A percentile compares a stretch with the other conserved stretches of the same genome.
Conservation (phyloP, 2,113 vertebrate species). For the Podarcis muralis region DNA sequence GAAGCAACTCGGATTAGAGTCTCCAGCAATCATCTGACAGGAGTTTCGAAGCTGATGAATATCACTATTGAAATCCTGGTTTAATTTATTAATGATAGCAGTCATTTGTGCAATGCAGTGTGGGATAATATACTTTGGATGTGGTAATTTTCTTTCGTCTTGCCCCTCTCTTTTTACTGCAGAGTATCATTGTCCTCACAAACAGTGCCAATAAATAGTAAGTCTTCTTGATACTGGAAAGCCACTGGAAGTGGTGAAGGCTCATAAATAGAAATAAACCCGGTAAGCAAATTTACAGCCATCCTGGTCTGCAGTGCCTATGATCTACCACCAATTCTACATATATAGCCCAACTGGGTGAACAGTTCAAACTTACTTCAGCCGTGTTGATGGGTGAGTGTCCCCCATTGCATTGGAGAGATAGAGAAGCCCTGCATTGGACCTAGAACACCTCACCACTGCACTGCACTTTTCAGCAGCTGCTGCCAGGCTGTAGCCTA, state of each 20-base stretch:
- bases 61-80: neutral
- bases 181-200: neutral
- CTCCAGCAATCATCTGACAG: slow-evolving; percentile 32
- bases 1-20: slow-evolving; percentile 27
- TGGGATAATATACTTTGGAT: neutral
- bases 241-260: neutral
- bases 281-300: neutral
- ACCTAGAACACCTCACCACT: no score
- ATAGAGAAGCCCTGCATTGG: no score
- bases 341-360: no score
- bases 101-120: neutral
- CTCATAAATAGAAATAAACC: neutral
- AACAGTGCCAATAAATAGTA: neutral
- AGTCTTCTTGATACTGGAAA: neutral
- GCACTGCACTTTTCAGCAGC: no score
- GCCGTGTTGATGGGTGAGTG: no score
- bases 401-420: no score
- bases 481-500: no score
- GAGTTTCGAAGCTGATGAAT: slow-evolving; percentile 44
- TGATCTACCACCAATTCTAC: neutral
- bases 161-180: neutral
- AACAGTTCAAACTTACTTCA: no score
- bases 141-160: neutral
- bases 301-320: neutral
- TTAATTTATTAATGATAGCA: slow-evolving; percentile 20